These are phyloP conservation scores for Sebastes nivosus DNA, from an alignment of 2,797 vertebrate species.

Conservation along the genomic window DNA sequence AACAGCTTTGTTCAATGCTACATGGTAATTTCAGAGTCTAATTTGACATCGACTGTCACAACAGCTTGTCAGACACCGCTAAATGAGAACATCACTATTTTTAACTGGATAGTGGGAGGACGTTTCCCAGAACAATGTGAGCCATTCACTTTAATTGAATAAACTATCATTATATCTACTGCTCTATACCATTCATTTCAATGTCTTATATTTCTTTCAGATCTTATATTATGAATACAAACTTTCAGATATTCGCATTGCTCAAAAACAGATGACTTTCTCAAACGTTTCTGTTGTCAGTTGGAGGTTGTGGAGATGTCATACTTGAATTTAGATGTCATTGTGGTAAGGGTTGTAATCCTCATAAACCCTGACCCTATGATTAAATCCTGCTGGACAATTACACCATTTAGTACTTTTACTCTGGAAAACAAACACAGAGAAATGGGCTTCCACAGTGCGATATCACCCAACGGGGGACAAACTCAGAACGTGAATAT, in stretches of 20 bases:
- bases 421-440: too few relatives aligned
- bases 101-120: conserved; percentile 25
- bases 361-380: conserved; percentile 24
- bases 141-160: conserved; percentile 7
- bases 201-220: background rate
- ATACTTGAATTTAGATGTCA: conserved; percentile 6
- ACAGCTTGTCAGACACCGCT: conserved; percentile 35
- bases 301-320: background rate
- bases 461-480: too few relatives aligned
- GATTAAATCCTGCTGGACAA: conserved; percentile 39
- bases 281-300: background rate
- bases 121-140: conserved; percentile 15
- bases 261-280: background rate
- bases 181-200: background rate
- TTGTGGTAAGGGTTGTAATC: conserved; percentile 8
- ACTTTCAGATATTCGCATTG: background rate
- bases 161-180: background rate
- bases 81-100: conserved; percentile 43
- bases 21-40: conserved; percentile 37
- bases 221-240: background rate
- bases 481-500: too few relatives aligned
- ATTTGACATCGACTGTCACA: conserved; percentile 52
- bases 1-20: conserved; percentile 25
- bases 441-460: too few relatives aligned
- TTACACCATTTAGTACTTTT: too few relatives aligned